These are phyloP conservation scores for Osmerus mordax DNA, from an alignment of 2,113 vertebrate species.

Conservation along the genomic window DNA sequence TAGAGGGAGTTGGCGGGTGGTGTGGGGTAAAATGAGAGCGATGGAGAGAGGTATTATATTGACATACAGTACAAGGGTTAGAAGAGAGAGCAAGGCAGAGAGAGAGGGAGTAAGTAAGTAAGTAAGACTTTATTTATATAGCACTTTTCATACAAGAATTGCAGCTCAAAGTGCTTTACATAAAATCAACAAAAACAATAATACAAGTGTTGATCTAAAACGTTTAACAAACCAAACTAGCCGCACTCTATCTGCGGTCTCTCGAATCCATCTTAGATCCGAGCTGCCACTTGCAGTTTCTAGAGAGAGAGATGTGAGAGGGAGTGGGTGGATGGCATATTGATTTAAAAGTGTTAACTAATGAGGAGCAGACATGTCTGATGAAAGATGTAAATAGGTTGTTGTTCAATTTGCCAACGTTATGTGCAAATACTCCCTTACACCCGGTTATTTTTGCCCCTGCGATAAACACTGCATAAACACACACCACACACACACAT, in stretches of 20 bases:
- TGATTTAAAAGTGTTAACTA: constrained; percentile 62
- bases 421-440: not conserved
- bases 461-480: constrained; percentile 12
- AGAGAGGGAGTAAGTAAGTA: not conserved
- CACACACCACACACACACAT: not conserved
- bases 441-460: not conserved
- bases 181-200: too few relatives aligned
- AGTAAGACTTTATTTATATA: too few relatives aligned
- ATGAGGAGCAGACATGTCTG: constrained; percentile 57
- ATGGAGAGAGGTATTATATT: too few relatives aligned
- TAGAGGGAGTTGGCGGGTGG: too few relatives aligned
- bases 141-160: too few relatives aligned
- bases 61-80: not conserved
- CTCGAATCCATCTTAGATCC: too few relatives aligned
- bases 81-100: not conserved
- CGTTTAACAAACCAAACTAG: too few relatives aligned
- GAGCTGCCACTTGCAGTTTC: too few relatives aligned
- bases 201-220: too few relatives aligned
- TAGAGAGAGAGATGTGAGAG: constrained; percentile 21
- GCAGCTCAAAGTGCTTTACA: too few relatives aligned
- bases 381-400: constrained; percentile 64
- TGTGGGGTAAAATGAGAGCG: too few relatives aligned
- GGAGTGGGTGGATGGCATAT: constrained; percentile 33
- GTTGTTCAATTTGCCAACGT: constrained; percentile 55
- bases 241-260: too few relatives aligned